Conservation (phyloP, 2,797 vertebrate species). For the Enteromius anoplus region DNA sequence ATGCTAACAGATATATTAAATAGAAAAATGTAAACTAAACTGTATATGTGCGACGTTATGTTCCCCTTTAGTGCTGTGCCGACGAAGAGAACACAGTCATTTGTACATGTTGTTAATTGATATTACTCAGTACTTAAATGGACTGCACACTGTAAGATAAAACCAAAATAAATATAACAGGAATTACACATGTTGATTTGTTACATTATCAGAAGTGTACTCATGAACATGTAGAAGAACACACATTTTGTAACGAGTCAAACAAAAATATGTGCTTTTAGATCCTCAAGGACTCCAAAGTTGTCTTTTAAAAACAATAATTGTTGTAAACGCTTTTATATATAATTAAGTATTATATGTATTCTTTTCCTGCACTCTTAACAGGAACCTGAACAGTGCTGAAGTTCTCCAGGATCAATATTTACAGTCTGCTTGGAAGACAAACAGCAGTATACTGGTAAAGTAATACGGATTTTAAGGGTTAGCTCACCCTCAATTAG, state of each 20-base stretch:
- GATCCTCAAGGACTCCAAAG: background rate
- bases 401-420: conserved; percentile 83
- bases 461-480: conserved; percentile 37
- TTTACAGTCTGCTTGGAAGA: conserved; percentile 87
- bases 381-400: conserved; percentile 76
- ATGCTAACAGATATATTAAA: background rate
- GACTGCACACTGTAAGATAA: background rate
- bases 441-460: conserved; percentile 82
- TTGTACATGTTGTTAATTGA: background rate
- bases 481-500: background rate
- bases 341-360: background rate
- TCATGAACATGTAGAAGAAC: background rate
- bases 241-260: background rate
- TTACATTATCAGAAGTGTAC: no score
- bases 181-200: no score
- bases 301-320: no score
- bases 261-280: background rate
- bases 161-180: background rate
- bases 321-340: background rate
- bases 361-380: conserved; percentile 29
- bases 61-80: background rate
- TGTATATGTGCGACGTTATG: background rate
- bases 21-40: background rate
- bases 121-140: background rate
- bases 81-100: background rate